Percentiles rank a stretch among this genome's conserved stretches.
Conservation (phyloP, 2,888 invertebrate genomes). For the Oxystoma pomonae region DNA sequence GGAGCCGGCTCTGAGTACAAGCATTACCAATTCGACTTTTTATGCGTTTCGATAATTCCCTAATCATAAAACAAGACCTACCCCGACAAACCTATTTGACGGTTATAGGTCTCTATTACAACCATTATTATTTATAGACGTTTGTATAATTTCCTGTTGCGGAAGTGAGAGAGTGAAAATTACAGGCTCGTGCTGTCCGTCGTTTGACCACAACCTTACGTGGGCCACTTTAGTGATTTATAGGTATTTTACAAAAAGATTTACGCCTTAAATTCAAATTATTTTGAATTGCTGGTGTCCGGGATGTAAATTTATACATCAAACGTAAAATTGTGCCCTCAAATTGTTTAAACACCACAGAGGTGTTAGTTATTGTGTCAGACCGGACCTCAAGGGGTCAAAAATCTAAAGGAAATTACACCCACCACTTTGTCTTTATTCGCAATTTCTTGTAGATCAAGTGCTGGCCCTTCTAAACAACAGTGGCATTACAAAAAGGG, state of each 20-base stretch:
- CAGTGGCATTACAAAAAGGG: too few species aligned
- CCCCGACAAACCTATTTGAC: too few species aligned
- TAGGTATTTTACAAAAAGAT: conserved; percentile 30
- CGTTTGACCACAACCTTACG: conserved; percentile 8
- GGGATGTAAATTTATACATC: neutral
- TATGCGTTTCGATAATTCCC: too few species aligned
- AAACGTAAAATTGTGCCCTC: neutral
- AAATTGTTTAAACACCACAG: neutral
- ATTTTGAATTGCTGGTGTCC: neutral
- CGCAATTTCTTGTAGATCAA: too few species aligned
- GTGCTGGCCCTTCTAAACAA: too few species aligned
- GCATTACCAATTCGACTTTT: too few species aligned
- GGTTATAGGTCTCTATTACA: too few species aligned
- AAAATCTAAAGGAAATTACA: neutral
- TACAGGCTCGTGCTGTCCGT: neutral
- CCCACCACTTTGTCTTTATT: neutral
- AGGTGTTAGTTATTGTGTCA: neutral
- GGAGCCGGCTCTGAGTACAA: too few species aligned
- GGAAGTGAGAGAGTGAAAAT: neutral
- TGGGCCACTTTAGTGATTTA: conserved; percentile 29
- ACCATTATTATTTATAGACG: too few species aligned
- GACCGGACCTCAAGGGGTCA: neutral
- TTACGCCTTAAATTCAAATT: conserved; percentile 13
- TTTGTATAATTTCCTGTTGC: neutral
- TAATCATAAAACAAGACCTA: too few species aligned